Evolutionary conservation across 2,888 invertebrate species (phyloP), one percentile per base, ranked within the genome.

Genomic region (Papilio protenor): DNA sequence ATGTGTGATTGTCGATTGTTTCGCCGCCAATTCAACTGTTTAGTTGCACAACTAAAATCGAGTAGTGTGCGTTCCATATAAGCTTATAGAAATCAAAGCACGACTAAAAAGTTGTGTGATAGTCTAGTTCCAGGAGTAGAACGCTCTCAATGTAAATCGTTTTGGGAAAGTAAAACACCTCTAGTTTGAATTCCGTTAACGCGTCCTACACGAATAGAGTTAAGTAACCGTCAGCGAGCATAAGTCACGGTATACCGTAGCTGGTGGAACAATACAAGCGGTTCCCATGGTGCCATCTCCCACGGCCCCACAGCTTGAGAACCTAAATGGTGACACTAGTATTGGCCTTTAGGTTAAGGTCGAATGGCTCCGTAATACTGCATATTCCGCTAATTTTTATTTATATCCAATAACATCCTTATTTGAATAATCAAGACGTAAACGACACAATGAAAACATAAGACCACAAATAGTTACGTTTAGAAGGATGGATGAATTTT

Each of bases 271-370:
- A 84, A 83, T 83, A 76, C 80, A 77, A 80, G 81, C 79, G 81
- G 81, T 82, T 84, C 84, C 82, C 83, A 84, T 79, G 83, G 75
- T 47, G 72, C 70, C 75, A 77, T 71, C 55, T 85, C 85, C 76
- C 85, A 85, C 85, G 85, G 85, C 85, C 84, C 81, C 81, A 72
- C 40, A 57, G 77, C 75, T 52, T 70, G 76, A 66, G 77, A 74
- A 74, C 77, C 74, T 77, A 81, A 81, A 82, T 82, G 84, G 84
- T 84, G 85, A 84, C 84, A 81, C 80, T 81, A 81, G 77, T 74
- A 73, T 84, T 82, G 76, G 82, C 80, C 79, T 83, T 81, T 81
- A 79, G 83, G 84, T 84, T 83, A 82, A 81, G 85, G 85, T 84
- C 83, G 83, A 73, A 81, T 82, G 76, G 57, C 40, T 40, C 57